Conservation (phyloP, 2,113 vertebrate genomes). For the Stictonetta naevosa region DNA sequence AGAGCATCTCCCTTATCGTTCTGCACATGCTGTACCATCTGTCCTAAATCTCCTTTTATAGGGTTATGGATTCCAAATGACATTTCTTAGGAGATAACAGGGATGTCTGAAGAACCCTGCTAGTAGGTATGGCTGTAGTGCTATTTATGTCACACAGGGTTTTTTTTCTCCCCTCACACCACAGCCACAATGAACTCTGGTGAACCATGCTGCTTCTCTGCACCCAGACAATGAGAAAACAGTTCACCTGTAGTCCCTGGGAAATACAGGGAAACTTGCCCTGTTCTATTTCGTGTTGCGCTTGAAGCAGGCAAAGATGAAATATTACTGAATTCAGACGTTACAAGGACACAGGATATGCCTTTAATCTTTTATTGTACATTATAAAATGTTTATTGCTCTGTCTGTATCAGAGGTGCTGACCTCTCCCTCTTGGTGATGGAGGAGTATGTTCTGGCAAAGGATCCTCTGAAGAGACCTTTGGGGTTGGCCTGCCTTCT, state of each 20-base stretch:
- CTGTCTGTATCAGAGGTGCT: constrained; percentile 78
- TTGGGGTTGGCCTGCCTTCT: constrained; percentile 51
- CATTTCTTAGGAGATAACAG: constrained; percentile 62
- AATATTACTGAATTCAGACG: neutral
- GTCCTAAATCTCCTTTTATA: constrained; percentile 70
- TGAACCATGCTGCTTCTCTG: neutral
- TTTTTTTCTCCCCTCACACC: neutral
- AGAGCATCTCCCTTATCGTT: constrained; percentile 71
- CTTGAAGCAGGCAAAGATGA: neutral
- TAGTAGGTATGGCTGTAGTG: neutral
- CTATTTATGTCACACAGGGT: neutral
- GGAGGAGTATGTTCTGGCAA: constrained; percentile 71
- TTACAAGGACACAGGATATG: constrained; percentile 39
- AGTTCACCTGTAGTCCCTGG: neutral
- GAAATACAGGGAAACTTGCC: neutral
- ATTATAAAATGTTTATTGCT: constrained; percentile 86
- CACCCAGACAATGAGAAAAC: neutral
- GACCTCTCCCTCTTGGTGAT: constrained; percentile 72
- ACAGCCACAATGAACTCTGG: neutral
- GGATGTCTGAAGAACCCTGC: neutral
- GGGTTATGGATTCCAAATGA: constrained; percentile 57
- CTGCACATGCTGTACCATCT: constrained; percentile 75
- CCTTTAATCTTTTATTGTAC: constrained; percentile 79
- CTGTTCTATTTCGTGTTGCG: neutral
- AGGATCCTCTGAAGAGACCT: constrained; percentile 70